Evolutionary conservation across 2,797 vertebrate species (phyloP), one percentile per base, ranked within the genome.

Genomic region (Thaleichthys pacificus): DNA sequence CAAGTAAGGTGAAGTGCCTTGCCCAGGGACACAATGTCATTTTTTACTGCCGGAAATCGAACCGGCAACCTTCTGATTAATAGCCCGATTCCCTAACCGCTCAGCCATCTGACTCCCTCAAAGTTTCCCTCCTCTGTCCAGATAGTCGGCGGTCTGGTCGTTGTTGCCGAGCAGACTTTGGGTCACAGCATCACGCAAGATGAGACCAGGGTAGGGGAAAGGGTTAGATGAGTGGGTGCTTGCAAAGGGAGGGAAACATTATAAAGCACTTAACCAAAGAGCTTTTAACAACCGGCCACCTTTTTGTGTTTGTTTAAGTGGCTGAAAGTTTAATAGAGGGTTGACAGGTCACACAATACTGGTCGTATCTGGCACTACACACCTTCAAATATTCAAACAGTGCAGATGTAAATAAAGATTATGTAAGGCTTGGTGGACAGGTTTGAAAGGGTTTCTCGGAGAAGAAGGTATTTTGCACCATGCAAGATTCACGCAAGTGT

Each of bases 281-380:
- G 77, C 21, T 61, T 66, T 77, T 58, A 61, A 28, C 21, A 61
- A 68, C 58, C 61, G 79, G 66, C 42, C 35, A 26, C 67, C 65
- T 61, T 56, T 17, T 61, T 32, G 30, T 77, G 75, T 79, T 82
- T 77, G 66, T 79, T 82, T 75, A 21, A 76, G 38, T 61, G 77
- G 68, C 22, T 74, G 63, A 72, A 77, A 74, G 74, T 79, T 72
- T 70, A 68, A 79, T 77, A 72, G 21, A 68, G 71, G 68, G 30
- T 35, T 78, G 35, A 69, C 64, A 68, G 51, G 70, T 42, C 61
- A 62, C 28, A 70, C 26, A 64, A 69, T 65, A 21, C 67, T 47
- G 12, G 12, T 30, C 30, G 38, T 42, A n/a, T 49, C 19, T 58
- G 66, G 61, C 47, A 70, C 22, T 49, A 30, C 21, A 21, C 65